Evolutionary conservation across 2,797 vertebrate genomes (phyloP), one percentile per base, ranked within the genome.

Genomic region (Mus minutoides): DNA sequence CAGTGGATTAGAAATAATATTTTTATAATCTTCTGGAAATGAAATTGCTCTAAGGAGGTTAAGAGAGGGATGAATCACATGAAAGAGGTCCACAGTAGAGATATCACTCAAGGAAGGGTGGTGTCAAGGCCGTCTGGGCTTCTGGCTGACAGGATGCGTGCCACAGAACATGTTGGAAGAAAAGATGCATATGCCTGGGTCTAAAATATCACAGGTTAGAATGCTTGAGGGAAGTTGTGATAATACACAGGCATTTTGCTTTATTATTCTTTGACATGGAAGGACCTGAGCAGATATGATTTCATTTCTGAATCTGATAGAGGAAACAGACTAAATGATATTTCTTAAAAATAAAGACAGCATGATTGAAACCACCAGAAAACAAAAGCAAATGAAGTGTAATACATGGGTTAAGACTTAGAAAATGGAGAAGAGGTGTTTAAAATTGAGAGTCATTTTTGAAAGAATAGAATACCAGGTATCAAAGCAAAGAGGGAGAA

Each of bases 41-140:
- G 77, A 96, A 94, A 91, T 92, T 77, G 78, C 91, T 96, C 52
- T 91, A 60, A 94, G 71, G 79, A 92, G 69, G 54, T 90, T 90
- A 91, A 58, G 79, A 8, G 4, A 60, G 49, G 83, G 78, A 93
- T 78, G 56, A 80, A 56, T 60, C 75, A 89, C 80, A 31, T 88
- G 88, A 90, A 94, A 95, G 78, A 92, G 86, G 37, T 67, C 46
- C 40, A 9, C 29, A 79, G 19, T 34, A 37, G 6, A 67, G 52
- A 75, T 34, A 22, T 90, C 67, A n/a, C 8, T 67, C 34, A 92
- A 54, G 80, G 78, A 75, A 56, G 71, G 40, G 40, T 31, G 58
- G 71, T 16, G 22, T n/a, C 40, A 75, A 73, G 37, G 73, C 13
- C 46, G 11, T 2, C 13, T 26, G 40, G 4, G 80, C 62, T 69